Evolutionary conservation across 2,888 invertebrate genomes (phyloP), one percentile per base, ranked within the genome.

Genomic region (Amphipyra tragopoginis): DNA sequence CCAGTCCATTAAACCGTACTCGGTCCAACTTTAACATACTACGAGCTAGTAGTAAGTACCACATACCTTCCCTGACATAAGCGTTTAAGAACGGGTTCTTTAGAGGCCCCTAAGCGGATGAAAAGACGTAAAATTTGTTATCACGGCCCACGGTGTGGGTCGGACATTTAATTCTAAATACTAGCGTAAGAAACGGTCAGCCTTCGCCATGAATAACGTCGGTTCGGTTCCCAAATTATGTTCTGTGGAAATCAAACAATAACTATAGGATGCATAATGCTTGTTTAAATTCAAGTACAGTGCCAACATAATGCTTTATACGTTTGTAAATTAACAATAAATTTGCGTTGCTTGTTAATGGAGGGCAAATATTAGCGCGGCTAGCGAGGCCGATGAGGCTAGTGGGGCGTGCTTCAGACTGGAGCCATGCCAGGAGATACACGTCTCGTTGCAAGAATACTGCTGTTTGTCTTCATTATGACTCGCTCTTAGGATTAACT

Each of bases 391-490:
- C 61, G 67, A 75, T 70, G 73, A 47, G 60, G 43, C 53, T 64
- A 67, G 67, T 68, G 74, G 73, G 50, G 73, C 60, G 69, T 68
- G 61, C 73, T 73, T 74, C 71, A 76, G 62, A 72, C 83, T 84
- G 83, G 86, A 87, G 75, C 61, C 57, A 58, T 72, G 86, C 87
- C 85, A 87, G 85, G 64, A 74, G 78, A 80, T 83, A 75, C 79
- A 70, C 57, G 79, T 77, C 67, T 70, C 72, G 72, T 65, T 78
- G 81, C 81, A 80, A 79, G 78, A 80, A 83, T 80, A 79, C 81
- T 75, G 76, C 74, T 72, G 77, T 90, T 83, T 84, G 79, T 90
- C 87, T 89, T 86, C 84, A 88, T 88, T 89, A 87, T 76, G 73
- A 81, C 67, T 70, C 65, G 65, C 63, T 71, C 51, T 68, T 45